Conservation (phyloP, 2,888 invertebrate genomes). For the Ophion ventricosus region DNA sequence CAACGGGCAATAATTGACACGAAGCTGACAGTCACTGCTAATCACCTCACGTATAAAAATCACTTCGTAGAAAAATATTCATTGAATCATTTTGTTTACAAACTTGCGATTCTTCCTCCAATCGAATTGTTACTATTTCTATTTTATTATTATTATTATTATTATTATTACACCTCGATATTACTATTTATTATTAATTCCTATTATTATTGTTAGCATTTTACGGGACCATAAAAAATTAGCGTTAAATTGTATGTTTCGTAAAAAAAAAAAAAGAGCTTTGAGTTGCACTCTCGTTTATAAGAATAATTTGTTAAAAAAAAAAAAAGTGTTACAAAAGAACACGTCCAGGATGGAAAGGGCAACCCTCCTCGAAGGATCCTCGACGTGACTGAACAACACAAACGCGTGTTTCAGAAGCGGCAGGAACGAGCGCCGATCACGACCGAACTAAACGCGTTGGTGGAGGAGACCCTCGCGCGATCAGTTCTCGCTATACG, state of each 20-base stretch:
- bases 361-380: constrained; percentile 76
- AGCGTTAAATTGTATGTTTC: constrained; percentile 48
- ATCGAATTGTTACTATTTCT: neutral
- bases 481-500: constrained; percentile 62
- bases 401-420: constrained; percentile 72
- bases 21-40: neutral
- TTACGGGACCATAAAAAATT: constrained; percentile 49
- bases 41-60: neutral
- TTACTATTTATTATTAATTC: constrained; percentile 9
- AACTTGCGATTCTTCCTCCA: neutral
- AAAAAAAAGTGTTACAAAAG: constrained; percentile 23
- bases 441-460: constrained; percentile 66
- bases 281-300: no score
- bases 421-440: constrained; percentile 74
- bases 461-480: constrained; percentile 64
- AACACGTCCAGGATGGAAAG: constrained; percentile 63
- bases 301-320: constrained; percentile 19
- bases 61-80: constrained; percentile 24
- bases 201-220: constrained; percentile 22
- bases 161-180: neutral
- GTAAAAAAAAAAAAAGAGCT: neutral
- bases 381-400: constrained; percentile 77
- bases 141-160: neutral
- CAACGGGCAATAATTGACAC: neutral
- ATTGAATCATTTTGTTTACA: neutral